phyloP scores from a whole-genome alignment of 1,140 invertebrate genomes.

The Brachionus manjavacas region DNA sequence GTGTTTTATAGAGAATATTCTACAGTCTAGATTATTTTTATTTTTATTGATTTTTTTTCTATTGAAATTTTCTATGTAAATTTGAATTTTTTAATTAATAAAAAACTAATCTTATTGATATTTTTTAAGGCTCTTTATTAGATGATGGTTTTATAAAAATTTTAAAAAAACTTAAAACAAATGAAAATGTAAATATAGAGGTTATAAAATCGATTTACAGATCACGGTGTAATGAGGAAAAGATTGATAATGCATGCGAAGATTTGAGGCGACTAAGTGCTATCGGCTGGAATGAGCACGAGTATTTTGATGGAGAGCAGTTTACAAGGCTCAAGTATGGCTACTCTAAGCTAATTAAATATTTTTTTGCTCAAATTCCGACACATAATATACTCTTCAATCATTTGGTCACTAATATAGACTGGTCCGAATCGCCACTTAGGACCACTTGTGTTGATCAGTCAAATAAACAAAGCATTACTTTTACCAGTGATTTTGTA shows the following conservation, averaged over 20 bases:
- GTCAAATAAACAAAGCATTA: not conserved
- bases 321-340: not conserved
- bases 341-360: slow-evolving; percentile 1
- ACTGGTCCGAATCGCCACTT: not conserved
- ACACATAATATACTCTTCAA: not conserved
- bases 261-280: slow-evolving; percentile 23
- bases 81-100: not conserved
- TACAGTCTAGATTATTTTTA: too few relatives aligned
- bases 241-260: slow-evolving; percentile 1
- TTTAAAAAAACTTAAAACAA: slow-evolving; percentile 7
- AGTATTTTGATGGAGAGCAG: slow-evolving; percentile 39
- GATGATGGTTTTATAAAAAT: slow-evolving; percentile 33
- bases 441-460: not conserved
- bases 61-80: too few relatives aligned
- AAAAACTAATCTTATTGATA: not conserved
- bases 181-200: slow-evolving; percentile 4
- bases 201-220: slow-evolving; percentile 13
- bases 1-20: too few relatives aligned
- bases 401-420: slow-evolving; percentile 6
- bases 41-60: too few relatives aligned
- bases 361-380: not conserved
- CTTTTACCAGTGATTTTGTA: not conserved
- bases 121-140: not conserved
- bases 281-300: slow-evolving; percentile 33
- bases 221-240: slow-evolving; percentile 27